Evolutionary conservation across 2,888 invertebrate genomes (phyloP).

Genomic region (Uloborus plumipes): DNA sequence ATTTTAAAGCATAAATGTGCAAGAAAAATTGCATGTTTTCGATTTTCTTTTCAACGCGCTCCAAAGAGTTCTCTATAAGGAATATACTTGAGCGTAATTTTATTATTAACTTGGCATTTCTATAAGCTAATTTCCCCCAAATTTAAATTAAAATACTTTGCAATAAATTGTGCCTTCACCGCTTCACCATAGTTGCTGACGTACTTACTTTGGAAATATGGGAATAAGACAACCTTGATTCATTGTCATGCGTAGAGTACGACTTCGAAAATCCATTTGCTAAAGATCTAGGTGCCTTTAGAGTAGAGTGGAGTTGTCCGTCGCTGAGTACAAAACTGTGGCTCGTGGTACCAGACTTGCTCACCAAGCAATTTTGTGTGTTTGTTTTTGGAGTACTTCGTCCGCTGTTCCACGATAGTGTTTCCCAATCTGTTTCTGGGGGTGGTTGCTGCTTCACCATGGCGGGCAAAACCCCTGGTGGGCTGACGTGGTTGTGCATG

Average conservation of each 20-base stretch:
- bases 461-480: not conserved
- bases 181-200: too few species aligned
- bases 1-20: too few species aligned
- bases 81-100: too few species aligned
- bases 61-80: too few species aligned
- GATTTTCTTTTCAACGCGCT: too few species aligned
- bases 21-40: too few species aligned
- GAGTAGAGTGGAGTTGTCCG: constrained; percentile 70
- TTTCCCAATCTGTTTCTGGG: constrained; percentile 79
- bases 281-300: constrained; percentile 10
- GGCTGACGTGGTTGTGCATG: constrained; percentile 74
- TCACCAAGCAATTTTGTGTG: constrained; percentile 77
- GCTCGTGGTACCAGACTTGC: constrained; percentile 38
- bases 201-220: constrained; percentile 75
- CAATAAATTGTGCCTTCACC: too few species aligned
- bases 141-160: too few species aligned
- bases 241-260: constrained; percentile 81
- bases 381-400: constrained; percentile 89
- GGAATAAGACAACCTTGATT: constrained; percentile 90
- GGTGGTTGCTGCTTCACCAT: constrained; percentile 26
- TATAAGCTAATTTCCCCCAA: constrained; percentile 72
- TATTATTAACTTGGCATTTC: constrained; percentile 65
- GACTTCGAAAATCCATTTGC: constrained; percentile 38
- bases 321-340: constrained; percentile 75
- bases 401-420: constrained; percentile 90